phyloP scores from a whole-genome alignment of 1,140 invertebrate species.

The Thereuonema tuberculata region DNA sequence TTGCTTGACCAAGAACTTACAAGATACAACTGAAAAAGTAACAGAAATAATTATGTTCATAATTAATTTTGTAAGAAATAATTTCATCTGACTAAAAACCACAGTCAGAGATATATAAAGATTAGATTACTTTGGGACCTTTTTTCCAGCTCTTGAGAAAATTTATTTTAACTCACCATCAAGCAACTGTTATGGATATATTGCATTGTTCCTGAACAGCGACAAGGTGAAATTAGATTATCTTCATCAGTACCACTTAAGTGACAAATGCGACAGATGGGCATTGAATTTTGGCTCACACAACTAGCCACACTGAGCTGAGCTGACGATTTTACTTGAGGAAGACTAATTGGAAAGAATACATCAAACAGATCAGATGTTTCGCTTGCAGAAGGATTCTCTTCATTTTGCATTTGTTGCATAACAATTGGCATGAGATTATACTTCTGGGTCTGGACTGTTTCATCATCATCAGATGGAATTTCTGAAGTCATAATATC shows the following conservation, averaged over 20 bases:
- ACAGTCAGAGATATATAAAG: too few relatives aligned
- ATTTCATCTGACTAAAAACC: too few relatives aligned
- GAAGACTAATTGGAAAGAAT: neutral
- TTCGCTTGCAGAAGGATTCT: neutral
- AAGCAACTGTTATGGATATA: constrained; percentile 40
- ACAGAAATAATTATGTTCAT: too few relatives aligned
- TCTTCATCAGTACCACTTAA: constrained; percentile 34
- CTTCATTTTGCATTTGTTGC: neutral
- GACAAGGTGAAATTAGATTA: constrained; percentile 39
- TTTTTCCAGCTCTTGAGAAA: too few relatives aligned
- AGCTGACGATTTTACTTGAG: constrained; percentile 14
- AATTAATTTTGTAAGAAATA: too few relatives aligned
- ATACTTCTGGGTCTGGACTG: constrained; percentile 12
- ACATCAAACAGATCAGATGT: neutral
- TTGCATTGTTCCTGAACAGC: constrained; percentile 39
- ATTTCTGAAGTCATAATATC: constrained; percentile 7
- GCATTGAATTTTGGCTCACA: constrained; percentile 24
- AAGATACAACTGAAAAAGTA: too few relatives aligned
- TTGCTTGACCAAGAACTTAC: too few relatives aligned
- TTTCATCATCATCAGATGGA: constrained; percentile 2
- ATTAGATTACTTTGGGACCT: too few relatives aligned
- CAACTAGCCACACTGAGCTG: constrained; percentile 17
- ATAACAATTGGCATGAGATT: constrained; percentile 12
- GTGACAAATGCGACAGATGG: constrained; percentile 40
- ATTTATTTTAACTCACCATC: constrained; percentile 39